Conservation (phyloP, 2,113 vertebrate species). For the Morone chrysops region DNA sequence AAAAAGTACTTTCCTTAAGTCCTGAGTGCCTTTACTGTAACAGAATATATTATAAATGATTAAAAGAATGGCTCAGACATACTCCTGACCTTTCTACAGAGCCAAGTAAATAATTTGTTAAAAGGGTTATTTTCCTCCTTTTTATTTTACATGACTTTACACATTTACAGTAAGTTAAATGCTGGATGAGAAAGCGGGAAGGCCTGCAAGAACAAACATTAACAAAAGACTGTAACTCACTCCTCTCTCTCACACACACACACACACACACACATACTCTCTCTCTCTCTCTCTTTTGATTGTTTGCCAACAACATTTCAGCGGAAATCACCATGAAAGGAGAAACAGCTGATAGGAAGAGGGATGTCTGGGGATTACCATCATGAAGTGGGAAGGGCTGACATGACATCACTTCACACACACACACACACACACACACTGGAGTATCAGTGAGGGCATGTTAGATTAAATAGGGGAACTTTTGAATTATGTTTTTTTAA, state of each 20-base stretch:
- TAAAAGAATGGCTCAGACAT: neutral
- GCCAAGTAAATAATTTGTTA: neutral
- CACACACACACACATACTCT: neutral
- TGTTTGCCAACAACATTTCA: neutral
- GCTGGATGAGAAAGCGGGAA: neutral
- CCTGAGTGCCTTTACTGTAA: no score
- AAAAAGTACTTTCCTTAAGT: no score
- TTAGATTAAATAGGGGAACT: neutral
- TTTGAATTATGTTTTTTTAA: neutral
- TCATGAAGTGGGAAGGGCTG: neutral
- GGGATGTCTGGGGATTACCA: slow-evolving; percentile 29
- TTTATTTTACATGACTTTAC: neutral
- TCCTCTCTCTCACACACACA: neutral
- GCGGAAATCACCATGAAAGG: slow-evolving; percentile 61
- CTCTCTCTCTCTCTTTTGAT: neutral
- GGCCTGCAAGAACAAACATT: rapidly evolving
- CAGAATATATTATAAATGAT: neutral
- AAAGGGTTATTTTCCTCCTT: neutral
- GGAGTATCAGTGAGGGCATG: neutral
- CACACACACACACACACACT: slow-evolving; percentile 1
- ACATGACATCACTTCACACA: slow-evolving; percentile 18
- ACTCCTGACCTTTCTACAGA: neutral
- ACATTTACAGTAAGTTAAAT: slow-evolving; percentile 37
- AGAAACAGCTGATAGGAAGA: neutral
- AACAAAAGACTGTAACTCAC: neutral